phyloP scores from a whole-genome alignment of 2,113 vertebrate genomes.

The Cyanistes caeruleus region DNA sequence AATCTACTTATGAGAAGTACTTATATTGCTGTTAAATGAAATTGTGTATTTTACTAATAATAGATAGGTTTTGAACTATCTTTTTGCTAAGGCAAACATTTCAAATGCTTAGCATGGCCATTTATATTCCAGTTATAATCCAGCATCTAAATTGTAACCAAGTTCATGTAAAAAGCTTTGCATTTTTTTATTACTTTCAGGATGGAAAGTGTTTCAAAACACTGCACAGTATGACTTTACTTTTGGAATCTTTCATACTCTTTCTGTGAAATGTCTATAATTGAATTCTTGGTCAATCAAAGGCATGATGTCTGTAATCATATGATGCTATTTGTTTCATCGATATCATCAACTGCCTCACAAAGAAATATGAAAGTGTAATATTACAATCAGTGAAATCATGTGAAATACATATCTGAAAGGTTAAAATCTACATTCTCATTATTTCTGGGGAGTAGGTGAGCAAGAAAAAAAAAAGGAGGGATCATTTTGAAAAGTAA shows the following conservation, averaged over 20 bases:
- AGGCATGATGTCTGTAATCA: not conserved
- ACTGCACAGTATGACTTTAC: not conserved
- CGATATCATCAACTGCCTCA: not conserved
- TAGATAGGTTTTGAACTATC: not conserved
- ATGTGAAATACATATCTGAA: conserved; percentile 4
- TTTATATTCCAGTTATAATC: not conserved
- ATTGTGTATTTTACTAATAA: not conserved
- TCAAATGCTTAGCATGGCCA: not conserved
- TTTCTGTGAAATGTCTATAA: not conserved
- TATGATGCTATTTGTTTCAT: not conserved
- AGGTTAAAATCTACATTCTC: conserved; percentile 57
- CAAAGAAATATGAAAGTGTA: not conserved
- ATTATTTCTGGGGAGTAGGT: not conserved
- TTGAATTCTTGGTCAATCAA: not conserved
- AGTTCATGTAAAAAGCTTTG: not conserved
- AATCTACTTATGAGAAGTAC: not conserved
- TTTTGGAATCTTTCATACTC: not conserved
- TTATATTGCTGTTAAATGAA: not conserved
- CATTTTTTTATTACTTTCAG: not conserved
- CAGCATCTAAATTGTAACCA: not conserved
- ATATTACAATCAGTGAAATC: not conserved
- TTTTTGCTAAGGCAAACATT: not conserved
- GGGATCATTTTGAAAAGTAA: not conserved
- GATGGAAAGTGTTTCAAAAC: not conserved
- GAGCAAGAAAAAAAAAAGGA: not conserved